These are phyloP conservation scores for Suncus etruscus DNA, from an alignment of 2,113 vertebrate species.

Conservation along the genomic window DNA sequence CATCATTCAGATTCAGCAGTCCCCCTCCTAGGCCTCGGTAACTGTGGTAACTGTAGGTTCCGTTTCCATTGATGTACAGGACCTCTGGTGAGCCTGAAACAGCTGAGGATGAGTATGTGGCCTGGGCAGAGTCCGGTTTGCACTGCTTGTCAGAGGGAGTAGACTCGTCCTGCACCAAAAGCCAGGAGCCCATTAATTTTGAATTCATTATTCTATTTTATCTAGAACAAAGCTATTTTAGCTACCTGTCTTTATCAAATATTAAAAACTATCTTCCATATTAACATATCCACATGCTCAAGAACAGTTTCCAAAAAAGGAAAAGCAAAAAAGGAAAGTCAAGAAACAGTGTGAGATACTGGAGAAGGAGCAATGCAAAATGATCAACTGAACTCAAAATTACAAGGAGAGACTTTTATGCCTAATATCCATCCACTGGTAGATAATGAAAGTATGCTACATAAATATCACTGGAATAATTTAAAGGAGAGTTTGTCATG, in stretches of 20 bases:
- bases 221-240: background rate
- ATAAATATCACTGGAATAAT: background rate
- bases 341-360: background rate
- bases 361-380: background rate
- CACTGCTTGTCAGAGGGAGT: conserved; percentile 88
- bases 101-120: conserved; percentile 88
- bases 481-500: background rate
- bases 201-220: conserved; percentile 31
- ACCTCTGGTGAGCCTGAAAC: conserved; percentile 91
- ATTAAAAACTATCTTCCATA: conserved; percentile 26
- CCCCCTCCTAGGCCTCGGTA: conserved; percentile 91
- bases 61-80: conserved; percentile 92
- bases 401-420: background rate
- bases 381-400: conserved; percentile 39
- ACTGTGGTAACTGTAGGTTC: conserved; percentile 93
- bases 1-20: conserved; percentile 90
- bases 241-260: background rate
- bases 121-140: conserved; percentile 89
- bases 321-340: background rate
- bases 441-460: background rate
- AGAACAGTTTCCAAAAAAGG: background rate
- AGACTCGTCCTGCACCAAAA: conserved; percentile 88
- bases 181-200: conserved; percentile 40
- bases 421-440: background rate
- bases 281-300: conserved; percentile 46